A percentile compares a stretch with the other conserved stretches of the same genome.
Evolutionary conservation across 2,888 invertebrate species (phyloP).

Genomic region (Halictus ligatus): DNA sequence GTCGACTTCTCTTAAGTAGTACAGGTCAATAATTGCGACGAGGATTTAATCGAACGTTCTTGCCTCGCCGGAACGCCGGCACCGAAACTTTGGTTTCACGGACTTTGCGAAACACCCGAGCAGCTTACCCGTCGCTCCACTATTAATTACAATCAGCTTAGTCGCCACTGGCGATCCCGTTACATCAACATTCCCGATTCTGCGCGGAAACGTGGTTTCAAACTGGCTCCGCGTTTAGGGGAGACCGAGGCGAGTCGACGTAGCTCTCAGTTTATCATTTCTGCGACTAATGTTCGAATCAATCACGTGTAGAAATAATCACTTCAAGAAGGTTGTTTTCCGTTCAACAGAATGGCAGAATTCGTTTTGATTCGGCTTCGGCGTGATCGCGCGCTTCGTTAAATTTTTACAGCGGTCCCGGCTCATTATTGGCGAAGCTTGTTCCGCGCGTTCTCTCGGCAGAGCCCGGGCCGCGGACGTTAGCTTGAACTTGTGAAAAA

Average conservation of each 20-base stretch:
- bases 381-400: background rate
- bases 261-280: no score
- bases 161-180: background rate
- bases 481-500: background rate
- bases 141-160: conserved; percentile 9
- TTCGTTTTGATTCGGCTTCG: background rate
- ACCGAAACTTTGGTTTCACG: background rate
- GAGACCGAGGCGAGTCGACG: background rate
- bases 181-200: background rate
- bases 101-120: background rate
- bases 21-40: conserved; percentile 11
- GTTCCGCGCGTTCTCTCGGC: background rate
- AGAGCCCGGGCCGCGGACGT: background rate
- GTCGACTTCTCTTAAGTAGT: conserved; percentile 19
- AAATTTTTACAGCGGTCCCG: background rate
- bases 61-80: background rate
- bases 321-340: background rate
- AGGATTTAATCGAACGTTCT: background rate
- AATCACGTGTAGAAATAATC: no score
- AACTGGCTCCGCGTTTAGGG: background rate
- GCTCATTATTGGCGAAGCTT: background rate
- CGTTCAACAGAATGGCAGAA: background rate
- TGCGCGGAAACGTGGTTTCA: background rate
- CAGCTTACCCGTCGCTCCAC: background rate
- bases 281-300: no score